Evolutionary conservation across 2,797 vertebrate species (phyloP).

Genomic region (Notolepis coatsorum): DNA sequence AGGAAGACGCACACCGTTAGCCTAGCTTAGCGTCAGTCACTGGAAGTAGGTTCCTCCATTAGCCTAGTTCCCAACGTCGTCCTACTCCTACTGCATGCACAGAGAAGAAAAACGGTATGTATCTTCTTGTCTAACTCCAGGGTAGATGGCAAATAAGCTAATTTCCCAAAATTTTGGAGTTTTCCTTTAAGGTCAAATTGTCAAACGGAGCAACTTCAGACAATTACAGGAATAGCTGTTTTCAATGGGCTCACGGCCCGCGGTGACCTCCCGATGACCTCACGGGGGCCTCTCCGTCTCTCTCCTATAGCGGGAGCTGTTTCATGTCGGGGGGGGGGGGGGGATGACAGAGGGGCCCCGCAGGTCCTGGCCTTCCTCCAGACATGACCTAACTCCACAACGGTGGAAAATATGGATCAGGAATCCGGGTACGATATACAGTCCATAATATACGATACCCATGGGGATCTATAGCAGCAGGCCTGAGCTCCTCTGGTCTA

Average conservation of each 20-base stretch:
- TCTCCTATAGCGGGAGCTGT: slow-evolving; percentile 3
- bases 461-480: too few species aligned
- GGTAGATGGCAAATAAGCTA: too few species aligned
- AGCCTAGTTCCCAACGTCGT: too few species aligned
- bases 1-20: too few species aligned
- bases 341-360: not conserved
- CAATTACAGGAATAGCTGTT: not conserved
- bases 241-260: slow-evolving; percentile 1
- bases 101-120: too few species aligned
- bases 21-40: too few species aligned
- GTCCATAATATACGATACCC: too few species aligned
- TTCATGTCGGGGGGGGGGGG: slow-evolving; percentile 6
- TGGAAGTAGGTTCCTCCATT: too few species aligned
- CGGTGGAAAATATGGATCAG: slow-evolving; percentile 21
- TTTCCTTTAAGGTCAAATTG: slow-evolving; percentile 41
- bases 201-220: slow-evolving; percentile 34
- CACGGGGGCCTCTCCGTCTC: slow-evolving; percentile 3
- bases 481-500: too few species aligned
- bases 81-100: too few species aligned
- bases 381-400: slow-evolving; percentile 20
- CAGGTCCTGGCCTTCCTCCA: too few species aligned
- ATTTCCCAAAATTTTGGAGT: slow-evolving; percentile 18
- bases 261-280: slow-evolving; percentile 14
- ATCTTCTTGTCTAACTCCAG: too few species aligned
- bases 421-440: not conserved